Evolutionary conservation across 2,797 vertebrate genomes (phyloP), one percentile per base, ranked within the genome.

Genomic region (Falco novaeseelandiae): DNA sequence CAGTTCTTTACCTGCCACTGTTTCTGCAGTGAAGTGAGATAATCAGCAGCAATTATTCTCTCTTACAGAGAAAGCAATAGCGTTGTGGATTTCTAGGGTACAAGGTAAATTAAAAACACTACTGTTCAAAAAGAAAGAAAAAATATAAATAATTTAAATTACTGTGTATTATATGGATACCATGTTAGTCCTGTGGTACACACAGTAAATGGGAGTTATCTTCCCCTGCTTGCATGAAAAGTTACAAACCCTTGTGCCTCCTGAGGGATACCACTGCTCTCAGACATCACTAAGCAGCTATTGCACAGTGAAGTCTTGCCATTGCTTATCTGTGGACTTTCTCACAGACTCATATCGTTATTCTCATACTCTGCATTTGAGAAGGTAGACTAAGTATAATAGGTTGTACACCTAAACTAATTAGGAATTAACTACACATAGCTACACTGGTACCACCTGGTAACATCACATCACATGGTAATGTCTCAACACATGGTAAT

Each of bases 361-460:
- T 67, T 46, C 11, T 71, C 22, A 70, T 69, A 65, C 38, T 57
- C 42, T 83, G 46, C 6, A 34, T 84, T 83, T 85, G 49, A 59
- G 40, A 49, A 59, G 8, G 22, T 22, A 10, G 4, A 7, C 2
- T 63, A 55, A 63, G 55, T 70, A 38, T 6, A 32, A 12, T 9
- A 46, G 27, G 12, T 67, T n/a, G 17, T 34, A 21, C 11, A 67
- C 9, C 27, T 55, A 78, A 63, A 71, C 29, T 87, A 74, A 74
- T 10, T 36, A 2, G 19, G 22, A 83, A 62, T 62, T 51, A 81
- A 7, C 23, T 52, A 36, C 55, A 49, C 3, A 25, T 34, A 80
- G 2, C 13, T 70, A 38, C 57, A 48, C 34, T 0, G 0, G 7
- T 54, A 42, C 16, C 4, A 8, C 27, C 20, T 55, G 29, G 38